A percentile compares a stretch with the other conserved stretches of the same genome.
phyloP scores from a whole-genome alignment of 2,888 invertebrate species.

The Conomelus anceps region DNA sequence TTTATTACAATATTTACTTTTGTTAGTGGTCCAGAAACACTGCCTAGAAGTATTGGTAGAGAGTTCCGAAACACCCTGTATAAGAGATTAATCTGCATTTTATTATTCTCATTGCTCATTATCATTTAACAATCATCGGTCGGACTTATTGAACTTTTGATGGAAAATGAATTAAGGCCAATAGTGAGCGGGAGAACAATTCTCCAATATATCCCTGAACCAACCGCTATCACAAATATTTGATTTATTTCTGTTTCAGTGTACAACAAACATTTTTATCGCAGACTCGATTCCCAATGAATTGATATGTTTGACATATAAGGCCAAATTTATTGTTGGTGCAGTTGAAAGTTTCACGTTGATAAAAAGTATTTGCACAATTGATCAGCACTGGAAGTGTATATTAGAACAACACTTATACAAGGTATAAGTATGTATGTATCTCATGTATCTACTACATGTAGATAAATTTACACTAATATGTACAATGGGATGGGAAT shows the following conservation, averaged over 20 bases:
- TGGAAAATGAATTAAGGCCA: background rate
- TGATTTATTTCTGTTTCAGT: background rate
- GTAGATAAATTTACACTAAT: no score
- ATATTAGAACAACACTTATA: no score
- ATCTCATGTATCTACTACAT: no score
- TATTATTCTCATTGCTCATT: background rate
- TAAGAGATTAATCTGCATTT: no score
- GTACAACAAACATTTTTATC: background rate
- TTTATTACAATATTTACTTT: no score
- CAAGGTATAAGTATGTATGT: no score
- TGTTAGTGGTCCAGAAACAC: no score
- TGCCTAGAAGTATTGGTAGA: no score
- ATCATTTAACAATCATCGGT: background rate
- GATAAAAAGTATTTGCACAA: no score
- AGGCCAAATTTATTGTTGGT: background rate
- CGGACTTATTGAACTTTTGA: background rate
- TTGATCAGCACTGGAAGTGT: background rate
- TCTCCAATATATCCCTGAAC: background rate
- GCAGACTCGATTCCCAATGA: background rate
- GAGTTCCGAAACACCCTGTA: no score
- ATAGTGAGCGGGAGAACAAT: background rate
- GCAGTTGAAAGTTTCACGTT: no score
- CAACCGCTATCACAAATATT: background rate
- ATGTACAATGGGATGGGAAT: no score
- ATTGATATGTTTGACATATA: background rate